Conservation (phyloP, 2,888 invertebrate genomes). For the Drosophila nigricruria region DNA sequence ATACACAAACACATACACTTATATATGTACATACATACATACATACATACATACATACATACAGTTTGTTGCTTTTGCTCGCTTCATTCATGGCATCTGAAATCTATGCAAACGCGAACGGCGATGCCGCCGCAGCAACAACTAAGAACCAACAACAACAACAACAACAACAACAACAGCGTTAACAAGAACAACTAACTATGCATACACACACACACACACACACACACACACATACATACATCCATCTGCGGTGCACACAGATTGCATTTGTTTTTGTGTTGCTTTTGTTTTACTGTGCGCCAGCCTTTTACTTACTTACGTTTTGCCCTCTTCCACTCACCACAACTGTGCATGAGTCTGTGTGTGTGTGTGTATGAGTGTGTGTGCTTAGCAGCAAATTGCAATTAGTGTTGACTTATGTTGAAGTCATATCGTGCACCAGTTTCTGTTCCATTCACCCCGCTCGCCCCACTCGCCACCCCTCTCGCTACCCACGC, state of each 20-base stretch:
- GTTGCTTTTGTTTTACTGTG: constrained; percentile 50
- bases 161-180: constrained; percentile 14
- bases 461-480: neutral
- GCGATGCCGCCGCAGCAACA: constrained; percentile 40
- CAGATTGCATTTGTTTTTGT: constrained; percentile 50
- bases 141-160: constrained; percentile 29
- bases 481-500: neutral
- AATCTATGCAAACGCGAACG: constrained; percentile 49
- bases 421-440: constrained; percentile 65
- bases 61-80: constrained; percentile 28
- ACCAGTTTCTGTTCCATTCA: constrained; percentile 41
- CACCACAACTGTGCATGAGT: constrained; percentile 6
- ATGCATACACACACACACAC: constrained; percentile 13
- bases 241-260: constrained; percentile 7
- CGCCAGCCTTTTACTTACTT: constrained; percentile 58
- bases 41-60: neutral
- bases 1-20: constrained; percentile 2
- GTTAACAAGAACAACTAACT: constrained; percentile 25
- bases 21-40: constrained; percentile 7
- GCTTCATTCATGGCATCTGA: constrained; percentile 47
- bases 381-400: constrained; percentile 64
- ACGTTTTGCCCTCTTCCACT: constrained; percentile 23
- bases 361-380: constrained; percentile 20
- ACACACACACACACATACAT: constrained; percentile 4
- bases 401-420: constrained; percentile 79